phyloP scores from a whole-genome alignment of 2,888 invertebrate species.

The Esperia sulphurella region DNA sequence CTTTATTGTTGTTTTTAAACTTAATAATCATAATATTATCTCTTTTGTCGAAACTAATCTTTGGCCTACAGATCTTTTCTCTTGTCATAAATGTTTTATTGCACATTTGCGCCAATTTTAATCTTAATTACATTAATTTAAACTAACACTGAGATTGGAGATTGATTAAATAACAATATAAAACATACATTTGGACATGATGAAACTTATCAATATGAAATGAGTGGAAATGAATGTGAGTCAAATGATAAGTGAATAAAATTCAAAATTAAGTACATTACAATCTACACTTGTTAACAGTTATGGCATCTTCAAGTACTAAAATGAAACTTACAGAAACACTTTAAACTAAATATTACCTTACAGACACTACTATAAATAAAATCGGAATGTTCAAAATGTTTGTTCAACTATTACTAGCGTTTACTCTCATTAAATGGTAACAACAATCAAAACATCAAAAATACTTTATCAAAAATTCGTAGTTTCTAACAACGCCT shows the following conservation, averaged over 20 bases:
- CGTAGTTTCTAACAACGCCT: conserved; percentile 35
- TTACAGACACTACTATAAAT: conserved; percentile 45
- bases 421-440: conserved; percentile 49
- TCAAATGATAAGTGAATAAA: conserved; percentile 14
- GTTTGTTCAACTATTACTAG: conserved; percentile 44
- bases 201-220: background rate
- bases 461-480: conserved; percentile 63
- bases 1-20: conserved; percentile 27
- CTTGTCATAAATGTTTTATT: conserved; percentile 49
- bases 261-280: conserved; percentile 65
- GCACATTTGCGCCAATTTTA: conserved; percentile 49
- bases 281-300: conserved; percentile 45
- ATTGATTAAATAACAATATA: conserved; percentile 16
- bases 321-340: conserved; percentile 1
- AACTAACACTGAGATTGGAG: conserved; percentile 55
- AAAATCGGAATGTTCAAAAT: conserved; percentile 58
- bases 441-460: conserved; percentile 70
- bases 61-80: conserved; percentile 73
- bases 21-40: conserved; percentile 25
- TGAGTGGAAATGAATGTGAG: background rate
- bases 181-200: background rate
- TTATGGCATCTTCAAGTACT: conserved; percentile 65
- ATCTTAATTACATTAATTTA: conserved; percentile 19
- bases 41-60: conserved; percentile 60
- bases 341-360: conserved; percentile 26